phyloP scores from a whole-genome alignment of 2,888 invertebrate genomes.

The Chloroclysta siterata region DNA sequence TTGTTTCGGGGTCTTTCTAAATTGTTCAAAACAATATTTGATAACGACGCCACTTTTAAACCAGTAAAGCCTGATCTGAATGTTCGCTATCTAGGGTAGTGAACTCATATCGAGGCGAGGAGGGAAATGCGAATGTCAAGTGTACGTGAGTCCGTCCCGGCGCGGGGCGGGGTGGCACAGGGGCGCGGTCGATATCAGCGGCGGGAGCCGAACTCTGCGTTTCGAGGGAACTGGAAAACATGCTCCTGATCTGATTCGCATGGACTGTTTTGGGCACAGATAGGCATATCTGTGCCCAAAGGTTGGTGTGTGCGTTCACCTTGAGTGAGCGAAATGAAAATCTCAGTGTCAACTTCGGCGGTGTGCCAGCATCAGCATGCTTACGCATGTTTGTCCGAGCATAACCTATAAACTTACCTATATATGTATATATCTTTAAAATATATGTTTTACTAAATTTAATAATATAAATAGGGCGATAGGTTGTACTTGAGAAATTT shows the following conservation, averaged over 20 bases:
- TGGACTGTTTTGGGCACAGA: not conserved
- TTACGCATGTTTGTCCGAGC: too few relatives aligned
- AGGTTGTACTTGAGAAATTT: too few relatives aligned
- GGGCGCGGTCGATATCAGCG: slow-evolving; percentile 56
- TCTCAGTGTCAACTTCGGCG: too few relatives aligned
- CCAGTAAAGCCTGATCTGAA: slow-evolving; percentile 17
- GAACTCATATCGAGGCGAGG: slow-evolving; percentile 50
- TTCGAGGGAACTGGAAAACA: slow-evolving; percentile 14
- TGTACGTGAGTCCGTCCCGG: slow-evolving; percentile 56
- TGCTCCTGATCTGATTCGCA: not conserved
- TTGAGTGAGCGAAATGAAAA: too few relatives aligned
- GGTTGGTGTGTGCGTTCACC: too few relatives aligned
- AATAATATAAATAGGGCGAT: too few relatives aligned
- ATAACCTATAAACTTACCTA: too few relatives aligned
- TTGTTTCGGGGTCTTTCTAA: not conserved
- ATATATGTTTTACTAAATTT: too few relatives aligned
- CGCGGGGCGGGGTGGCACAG: slow-evolving; percentile 27
- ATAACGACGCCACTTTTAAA: not conserved
- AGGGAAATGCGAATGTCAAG: slow-evolving; percentile 65
- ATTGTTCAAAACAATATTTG: not conserved
- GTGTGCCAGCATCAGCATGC: too few relatives aligned
- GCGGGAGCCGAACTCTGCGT: slow-evolving; percentile 11
- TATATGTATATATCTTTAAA: too few relatives aligned
- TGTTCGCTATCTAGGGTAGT: slow-evolving; percentile 44
- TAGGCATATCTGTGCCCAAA: too few relatives aligned